Percentiles rank a stretch among this genome's conserved stretches.
Evolutionary conservation across 2,888 invertebrate genomes (phyloP).

Genomic region (Rutpela maculata): DNA sequence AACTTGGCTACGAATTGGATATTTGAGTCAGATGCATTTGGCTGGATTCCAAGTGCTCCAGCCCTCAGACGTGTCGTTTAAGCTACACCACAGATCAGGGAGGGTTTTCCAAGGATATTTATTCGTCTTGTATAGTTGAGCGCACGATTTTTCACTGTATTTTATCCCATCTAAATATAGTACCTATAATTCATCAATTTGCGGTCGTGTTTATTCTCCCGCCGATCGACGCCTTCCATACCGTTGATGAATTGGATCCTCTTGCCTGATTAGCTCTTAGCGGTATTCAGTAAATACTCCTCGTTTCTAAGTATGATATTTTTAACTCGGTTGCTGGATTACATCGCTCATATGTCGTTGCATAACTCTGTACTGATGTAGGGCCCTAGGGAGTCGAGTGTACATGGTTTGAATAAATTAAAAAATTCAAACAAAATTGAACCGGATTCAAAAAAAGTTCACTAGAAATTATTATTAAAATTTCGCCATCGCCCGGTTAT

Average conservation of each 20-base stretch:
- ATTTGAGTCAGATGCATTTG: constrained; percentile 38
- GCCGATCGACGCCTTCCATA: background rate
- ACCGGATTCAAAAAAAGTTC: no score
- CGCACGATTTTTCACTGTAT: constrained; percentile 3
- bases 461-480: no score
- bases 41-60: constrained; percentile 27
- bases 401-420: no score
- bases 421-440: no score
- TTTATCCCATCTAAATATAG: constrained; percentile 24
- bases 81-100: constrained; percentile 27
- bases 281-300: background rate
- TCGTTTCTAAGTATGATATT: background rate
- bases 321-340: background rate
- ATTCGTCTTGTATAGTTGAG: background rate
- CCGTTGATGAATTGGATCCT: background rate
- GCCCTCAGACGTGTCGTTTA: constrained; percentile 31
- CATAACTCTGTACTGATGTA: background rate
- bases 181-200: constrained; percentile 8
- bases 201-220: background rate
- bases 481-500: no score
- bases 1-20: constrained; percentile 36
- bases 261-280: background rate
- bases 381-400: no score
- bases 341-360: background rate
- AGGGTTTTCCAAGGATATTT: constrained; percentile 3